Evolutionary conservation across 2,113 vertebrate species (phyloP), one percentile per base, ranked within the genome.

Genomic region (Elephantulus edwardii): DNA sequence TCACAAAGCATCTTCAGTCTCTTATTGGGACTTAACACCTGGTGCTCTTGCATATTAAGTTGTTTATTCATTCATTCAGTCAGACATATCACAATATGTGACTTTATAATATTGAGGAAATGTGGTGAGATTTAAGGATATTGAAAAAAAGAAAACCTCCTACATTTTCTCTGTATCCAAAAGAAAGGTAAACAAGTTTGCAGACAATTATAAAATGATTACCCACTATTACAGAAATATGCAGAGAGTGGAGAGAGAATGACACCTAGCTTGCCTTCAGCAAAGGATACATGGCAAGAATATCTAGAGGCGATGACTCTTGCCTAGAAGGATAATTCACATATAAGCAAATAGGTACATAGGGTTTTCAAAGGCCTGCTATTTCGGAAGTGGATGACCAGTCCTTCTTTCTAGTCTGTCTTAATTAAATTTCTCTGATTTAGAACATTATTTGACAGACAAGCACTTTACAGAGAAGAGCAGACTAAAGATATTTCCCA

Each of bases 121-220:
- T 77, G 6, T 78, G 17, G 6, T 84, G 68, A 78, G 70, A 44
- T n/a, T 19, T 52, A 42, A 33, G 19, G 16, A 70, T 33, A 24
- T 10, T 56, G 54, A 89, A 40, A 56, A 71, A 88, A 86, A 86
- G 28, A 54, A n/a, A n/a, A n/a, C n/a, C n/a, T n/a, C n/a, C n/a
- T 11, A 2, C 7, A 52, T 90, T 87, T 12, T 58, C 8, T 71
- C 8, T 78, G 66, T 83, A 75, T 75, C 46, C 52, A 52, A 66
- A 91, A 88, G 56, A 10, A 78, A 88, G 58, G 66, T 1, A 91
- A 24, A 40, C 30, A 88, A 66, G 3, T 68, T 48, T 78, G 13
- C 60, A 68, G 42, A n/a, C 11, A 74, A 66, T 54, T 50, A 28
- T 26, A 72, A 81, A 52, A 13, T 54, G 50, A 79, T 33, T 60